These are phyloP conservation scores for Ceyx margarethae DNA, from an alignment of 2,113 vertebrate species.

Conservation along the genomic window DNA sequence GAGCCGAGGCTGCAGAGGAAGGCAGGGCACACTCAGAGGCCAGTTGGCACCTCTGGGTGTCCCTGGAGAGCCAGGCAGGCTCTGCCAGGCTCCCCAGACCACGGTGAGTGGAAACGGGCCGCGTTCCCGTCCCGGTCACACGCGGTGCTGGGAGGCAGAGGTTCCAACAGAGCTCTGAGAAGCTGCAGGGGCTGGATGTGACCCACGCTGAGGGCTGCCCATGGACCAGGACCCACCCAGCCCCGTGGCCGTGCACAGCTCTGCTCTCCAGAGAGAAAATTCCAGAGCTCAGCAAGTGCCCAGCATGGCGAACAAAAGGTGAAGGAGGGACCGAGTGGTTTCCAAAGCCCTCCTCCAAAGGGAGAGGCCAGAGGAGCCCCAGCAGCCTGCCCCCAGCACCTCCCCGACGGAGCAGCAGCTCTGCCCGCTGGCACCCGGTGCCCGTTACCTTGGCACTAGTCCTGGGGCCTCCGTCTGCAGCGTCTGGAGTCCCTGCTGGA, in stretches of 20 bases:
- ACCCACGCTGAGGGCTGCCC: rapidly evolving
- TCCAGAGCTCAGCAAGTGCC: neutral
- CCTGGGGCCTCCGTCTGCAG: conserved; percentile 96
- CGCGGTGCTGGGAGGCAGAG: rapidly evolving
- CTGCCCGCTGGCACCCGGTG: neutral
- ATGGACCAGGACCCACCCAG: neutral
- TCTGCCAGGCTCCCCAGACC: conserved; percentile 12
- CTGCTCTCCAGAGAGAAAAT: neutral
- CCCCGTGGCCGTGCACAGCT: neutral
- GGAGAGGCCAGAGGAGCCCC: neutral
- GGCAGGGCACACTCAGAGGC: neutral
- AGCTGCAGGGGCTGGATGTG: neutral
- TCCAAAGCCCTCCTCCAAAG: neutral
- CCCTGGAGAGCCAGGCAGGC: neutral
- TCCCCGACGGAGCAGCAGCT: neutral
- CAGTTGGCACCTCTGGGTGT: neutral
- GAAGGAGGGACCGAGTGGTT: neutral
- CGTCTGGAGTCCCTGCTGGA: conserved; percentile 96
- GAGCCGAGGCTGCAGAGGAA: conserved; percentile 80
- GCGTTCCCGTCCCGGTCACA: neutral
- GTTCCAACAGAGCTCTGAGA: neutral
- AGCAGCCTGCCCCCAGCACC: neutral
- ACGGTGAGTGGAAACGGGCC: neutral
- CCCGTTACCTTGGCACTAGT: conserved; percentile 88
- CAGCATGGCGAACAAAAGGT: neutral